These are phyloP conservation scores for Apamea anceps DNA, from an alignment of 2,888 invertebrate genomes.

Conservation along the genomic window DNA sequence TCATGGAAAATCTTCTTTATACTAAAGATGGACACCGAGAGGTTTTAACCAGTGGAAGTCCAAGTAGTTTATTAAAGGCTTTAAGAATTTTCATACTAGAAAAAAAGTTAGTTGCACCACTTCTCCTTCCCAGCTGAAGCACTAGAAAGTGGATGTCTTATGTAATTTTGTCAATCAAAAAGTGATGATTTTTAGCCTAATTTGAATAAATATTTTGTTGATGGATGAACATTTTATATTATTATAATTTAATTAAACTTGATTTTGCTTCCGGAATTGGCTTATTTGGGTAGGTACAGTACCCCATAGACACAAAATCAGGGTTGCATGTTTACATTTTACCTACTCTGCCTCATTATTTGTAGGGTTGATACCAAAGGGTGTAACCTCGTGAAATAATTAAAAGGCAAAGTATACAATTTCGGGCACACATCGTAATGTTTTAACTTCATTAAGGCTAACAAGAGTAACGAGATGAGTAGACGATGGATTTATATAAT, in stretches of 20 bases:
- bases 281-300: neutral
- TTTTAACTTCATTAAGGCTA: slow-evolving; percentile 56
- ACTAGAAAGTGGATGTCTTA: too few species aligned
- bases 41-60: neutral
- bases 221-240: neutral
- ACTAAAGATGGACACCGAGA: neutral
- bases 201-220: too few species aligned
- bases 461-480: slow-evolving; percentile 40
- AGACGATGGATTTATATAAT: slow-evolving; percentile 1
- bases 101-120: neutral
- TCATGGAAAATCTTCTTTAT: neutral
- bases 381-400: slow-evolving; percentile 43
- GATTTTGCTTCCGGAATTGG: neutral
- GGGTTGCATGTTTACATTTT: slow-evolving; percentile 59
- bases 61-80: too few species aligned
- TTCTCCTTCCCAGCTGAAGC: too few species aligned
- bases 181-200: too few species aligned
- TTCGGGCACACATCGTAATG: slow-evolving; percentile 42
- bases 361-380: slow-evolving; percentile 35
- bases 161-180: too few species aligned
- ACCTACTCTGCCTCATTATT: slow-evolving; percentile 37
- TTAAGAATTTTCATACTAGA: neutral
- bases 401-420: slow-evolving; percentile 57
- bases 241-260: neutral
- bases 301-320: slow-evolving; percentile 24